Evolutionary conservation across 53 echinoderm and acorn worm species (phyloP).

Genomic region (Mesocentrotus franciscanus): DNA sequence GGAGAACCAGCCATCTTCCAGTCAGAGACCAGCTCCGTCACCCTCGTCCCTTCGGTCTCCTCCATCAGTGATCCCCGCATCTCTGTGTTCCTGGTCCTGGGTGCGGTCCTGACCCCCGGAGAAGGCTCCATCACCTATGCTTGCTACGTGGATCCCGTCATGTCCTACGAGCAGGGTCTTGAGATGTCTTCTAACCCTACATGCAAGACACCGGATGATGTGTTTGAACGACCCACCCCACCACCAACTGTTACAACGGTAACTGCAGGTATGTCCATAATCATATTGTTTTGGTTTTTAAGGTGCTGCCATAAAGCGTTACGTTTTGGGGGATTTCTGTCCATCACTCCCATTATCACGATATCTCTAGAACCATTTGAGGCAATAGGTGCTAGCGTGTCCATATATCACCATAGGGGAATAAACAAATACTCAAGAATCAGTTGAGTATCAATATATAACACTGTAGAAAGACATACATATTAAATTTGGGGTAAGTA

Average conservation of each 20-base stretch:
- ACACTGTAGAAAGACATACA: too few species aligned
- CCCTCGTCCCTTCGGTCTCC: conserved; percentile 78
- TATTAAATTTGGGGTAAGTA: too few species aligned
- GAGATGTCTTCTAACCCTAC: conserved; percentile 67
- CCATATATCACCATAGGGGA: too few species aligned
- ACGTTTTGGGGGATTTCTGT: too few species aligned
- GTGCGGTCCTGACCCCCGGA: conserved; percentile 64
- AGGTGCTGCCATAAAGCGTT: too few species aligned
- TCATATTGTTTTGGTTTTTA: too few species aligned
- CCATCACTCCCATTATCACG: too few species aligned
- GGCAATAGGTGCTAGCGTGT: too few species aligned
- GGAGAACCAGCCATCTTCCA: conserved; percentile 70
- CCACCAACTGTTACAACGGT: background rate
- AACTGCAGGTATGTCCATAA: background rate
- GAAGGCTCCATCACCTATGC: conserved; percentile 79
- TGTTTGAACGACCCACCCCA: conserved; percentile 60
- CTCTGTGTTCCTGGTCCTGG: conserved; percentile 77
- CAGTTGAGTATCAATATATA: too few species aligned
- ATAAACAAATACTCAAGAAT: too few species aligned
- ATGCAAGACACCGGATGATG: conserved; percentile 74
- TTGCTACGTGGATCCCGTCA: conserved; percentile 76
- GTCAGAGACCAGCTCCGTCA: conserved; percentile 79
- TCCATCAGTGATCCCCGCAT: conserved; percentile 68
- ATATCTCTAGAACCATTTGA: too few species aligned
- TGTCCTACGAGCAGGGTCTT: conserved; percentile 69